Base-by-base conservation (phyloP, 2,113 vertebrate genomes). In the Pomatostomus ruficeps region DNA sequence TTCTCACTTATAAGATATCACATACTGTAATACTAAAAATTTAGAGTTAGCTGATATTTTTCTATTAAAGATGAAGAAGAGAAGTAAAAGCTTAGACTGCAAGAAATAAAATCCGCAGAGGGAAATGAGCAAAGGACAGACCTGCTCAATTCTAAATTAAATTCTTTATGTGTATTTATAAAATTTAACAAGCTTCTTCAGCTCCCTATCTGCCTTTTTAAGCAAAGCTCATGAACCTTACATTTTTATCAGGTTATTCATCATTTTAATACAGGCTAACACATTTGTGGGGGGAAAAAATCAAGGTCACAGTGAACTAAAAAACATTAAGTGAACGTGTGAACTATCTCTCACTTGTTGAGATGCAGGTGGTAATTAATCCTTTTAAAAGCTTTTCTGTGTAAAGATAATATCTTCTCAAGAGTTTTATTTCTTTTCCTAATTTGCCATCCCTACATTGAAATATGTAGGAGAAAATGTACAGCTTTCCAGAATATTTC, bases 21-120 rank as follows among this genome's bases (percentile, higher is more conserved):
- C 48, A 68, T 38, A 18, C 10, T 67, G 14, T 12, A 52, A 20
- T 52, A 90, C 46, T 57, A 89, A 62, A 66, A 52, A 38, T 42
- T 77, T 62, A 48, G 31, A 77, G 21, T 84, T 59, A 54, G 28
- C 8, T 81, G 63, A 12, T 96, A 45, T 93, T 59, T 55, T 12
- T 52, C 28, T 77, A 12, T 71, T 40, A 90, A 13, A 82, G 25
- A 42, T 17, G 67, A 26, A 86, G 8, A 95, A 40, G 40, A 94
- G 17, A 40, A 78, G 26, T 48, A 92, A 90, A 24, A 86, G 14
- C 59, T 88, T 67, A 54, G 18, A 31, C 14, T 51, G 35, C 2
- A 11, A 89, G 52, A 95, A 96, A 74, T 70, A 92, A 96, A 95
- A 82, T 26, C 31, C 85, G 19, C 35, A 63, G 88, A 54, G 71